Percentiles rank a stretch among this genome's conserved stretches.
Evolutionary conservation across 2,888 invertebrate species (phyloP).

Genomic region (Trilocha varians): DNA sequence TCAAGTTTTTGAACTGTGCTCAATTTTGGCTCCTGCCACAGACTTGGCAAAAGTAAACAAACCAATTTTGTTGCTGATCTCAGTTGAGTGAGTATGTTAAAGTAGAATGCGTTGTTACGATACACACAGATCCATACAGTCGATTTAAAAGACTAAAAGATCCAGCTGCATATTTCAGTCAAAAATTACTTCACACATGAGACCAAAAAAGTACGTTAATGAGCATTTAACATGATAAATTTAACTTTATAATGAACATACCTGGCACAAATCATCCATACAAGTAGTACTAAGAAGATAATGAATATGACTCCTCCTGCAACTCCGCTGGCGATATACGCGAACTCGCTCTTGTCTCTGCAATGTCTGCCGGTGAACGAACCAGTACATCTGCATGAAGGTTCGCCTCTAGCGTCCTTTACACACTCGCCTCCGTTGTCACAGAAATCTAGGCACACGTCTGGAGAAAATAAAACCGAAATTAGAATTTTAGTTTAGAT

Average conservation of each 20-base stretch:
- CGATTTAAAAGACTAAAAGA: too few species aligned
- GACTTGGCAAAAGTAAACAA: too few species aligned
- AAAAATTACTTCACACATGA: too few species aligned
- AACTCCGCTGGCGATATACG: conserved; percentile 94
- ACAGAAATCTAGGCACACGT: conserved; percentile 89
- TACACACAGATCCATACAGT: too few species aligned
- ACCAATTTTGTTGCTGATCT: too few species aligned
- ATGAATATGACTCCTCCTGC: conserved; percentile 95
- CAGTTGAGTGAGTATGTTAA: too few species aligned
- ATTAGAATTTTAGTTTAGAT: too few species aligned
- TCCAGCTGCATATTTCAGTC: too few species aligned
- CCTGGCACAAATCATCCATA: conserved; percentile 98
- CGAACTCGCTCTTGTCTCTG: conserved; percentile 93
- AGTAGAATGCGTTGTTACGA: too few species aligned
- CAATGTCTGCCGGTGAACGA: conserved; percentile 94
- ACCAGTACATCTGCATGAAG: conserved; percentile 91
- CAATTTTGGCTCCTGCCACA: too few species aligned
- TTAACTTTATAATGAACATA: conserved; percentile 28
- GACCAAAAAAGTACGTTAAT: too few species aligned
- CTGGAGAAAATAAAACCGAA: conserved; percentile 65
- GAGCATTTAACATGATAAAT: background rate
- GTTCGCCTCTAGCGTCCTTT: conserved; percentile 86
- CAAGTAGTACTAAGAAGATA: conserved; percentile 91
- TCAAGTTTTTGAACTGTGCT: too few species aligned
- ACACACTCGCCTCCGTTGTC: conserved; percentile 92